Evolutionary conservation across 2,113 vertebrate species (phyloP).

Genomic region (Numenius arquata): DNA sequence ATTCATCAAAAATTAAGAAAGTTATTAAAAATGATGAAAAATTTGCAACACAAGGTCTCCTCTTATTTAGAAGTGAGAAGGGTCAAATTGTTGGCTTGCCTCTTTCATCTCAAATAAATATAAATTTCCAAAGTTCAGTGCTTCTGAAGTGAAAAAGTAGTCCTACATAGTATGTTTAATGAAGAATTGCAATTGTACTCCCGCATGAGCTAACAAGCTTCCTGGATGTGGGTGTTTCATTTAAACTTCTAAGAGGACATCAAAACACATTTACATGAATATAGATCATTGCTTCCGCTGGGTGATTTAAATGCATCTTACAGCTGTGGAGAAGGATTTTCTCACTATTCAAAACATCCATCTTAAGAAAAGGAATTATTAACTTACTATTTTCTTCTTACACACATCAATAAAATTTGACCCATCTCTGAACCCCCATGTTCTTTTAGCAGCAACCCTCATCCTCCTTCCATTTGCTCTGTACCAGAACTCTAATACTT

Average conservation of each 20-base stretch:
- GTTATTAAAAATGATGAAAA: neutral
- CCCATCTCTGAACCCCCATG: neutral
- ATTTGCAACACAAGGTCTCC: neutral
- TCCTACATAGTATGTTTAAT: neutral
- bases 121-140: neutral
- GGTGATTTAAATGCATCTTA: constrained; percentile 44
- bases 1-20: neutral
- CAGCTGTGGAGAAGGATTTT: constrained; percentile 51
- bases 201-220: constrained; percentile 35
- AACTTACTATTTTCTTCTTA: neutral
- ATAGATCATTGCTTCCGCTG: constrained; percentile 40
- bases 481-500: neutral
- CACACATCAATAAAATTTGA: neutral
- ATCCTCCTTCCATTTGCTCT: neutral
- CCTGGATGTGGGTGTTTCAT: constrained; percentile 60
- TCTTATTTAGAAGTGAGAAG: neutral
- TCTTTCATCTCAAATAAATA: constrained; percentile 20
- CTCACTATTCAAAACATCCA: constrained; percentile 12
- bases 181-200: constrained; percentile 35
- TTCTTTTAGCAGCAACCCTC: neutral
- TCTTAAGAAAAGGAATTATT: constrained; percentile 9
- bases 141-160: constrained; percentile 39
- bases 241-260: constrained; percentile 57
- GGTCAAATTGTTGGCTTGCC: neutral
- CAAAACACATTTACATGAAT: constrained; percentile 63